A percentile compares a stretch with the other conserved stretches of the same genome.
phyloP scores from a whole-genome alignment of 2,797 vertebrate genomes.

The Cheirogaleus major region DNA sequence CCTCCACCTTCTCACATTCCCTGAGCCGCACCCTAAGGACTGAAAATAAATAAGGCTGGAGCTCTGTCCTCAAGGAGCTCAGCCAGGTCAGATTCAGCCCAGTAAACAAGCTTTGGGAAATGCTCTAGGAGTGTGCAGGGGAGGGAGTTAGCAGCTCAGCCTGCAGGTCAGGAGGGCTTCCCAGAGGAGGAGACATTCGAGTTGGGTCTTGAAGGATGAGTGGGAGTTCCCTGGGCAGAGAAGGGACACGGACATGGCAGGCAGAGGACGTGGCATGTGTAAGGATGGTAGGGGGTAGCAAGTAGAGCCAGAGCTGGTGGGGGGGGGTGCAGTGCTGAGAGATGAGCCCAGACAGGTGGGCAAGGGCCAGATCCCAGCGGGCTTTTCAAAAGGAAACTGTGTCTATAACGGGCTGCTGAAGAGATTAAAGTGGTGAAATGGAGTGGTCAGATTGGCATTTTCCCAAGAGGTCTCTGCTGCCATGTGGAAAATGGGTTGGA shows the following conservation, averaged over 20 bases:
- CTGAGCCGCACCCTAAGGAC: neutral
- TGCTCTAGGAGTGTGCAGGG: neutral
- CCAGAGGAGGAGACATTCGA: neutral
- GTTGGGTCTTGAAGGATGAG: neutral
- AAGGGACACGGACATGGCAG: neutral
- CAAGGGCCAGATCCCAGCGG: neutral
- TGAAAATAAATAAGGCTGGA: slow-evolving; percentile 61
- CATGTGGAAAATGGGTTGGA: neutral
- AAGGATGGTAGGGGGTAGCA: neutral
- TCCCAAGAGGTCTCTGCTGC: neutral
- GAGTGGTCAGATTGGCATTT: neutral
- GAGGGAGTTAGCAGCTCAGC: neutral
- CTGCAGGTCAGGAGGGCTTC: neutral
- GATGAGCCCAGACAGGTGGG: neutral
- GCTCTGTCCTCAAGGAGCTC: slow-evolving; percentile 52
- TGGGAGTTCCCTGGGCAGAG: neutral
- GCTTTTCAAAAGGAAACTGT: neutral
- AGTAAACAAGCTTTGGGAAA: slow-evolving; percentile 43
- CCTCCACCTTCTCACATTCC: slow-evolving; percentile 22
- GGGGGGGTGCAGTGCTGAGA: neutral
- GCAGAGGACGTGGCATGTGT: neutral
- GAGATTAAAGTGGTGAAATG: neutral
- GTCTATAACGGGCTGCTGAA: neutral
- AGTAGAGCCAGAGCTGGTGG: neutral
- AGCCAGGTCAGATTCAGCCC: neutral